phyloP scores from a whole-genome alignment of 2,113 vertebrate genomes.

The Nymphicus hollandicus region DNA sequence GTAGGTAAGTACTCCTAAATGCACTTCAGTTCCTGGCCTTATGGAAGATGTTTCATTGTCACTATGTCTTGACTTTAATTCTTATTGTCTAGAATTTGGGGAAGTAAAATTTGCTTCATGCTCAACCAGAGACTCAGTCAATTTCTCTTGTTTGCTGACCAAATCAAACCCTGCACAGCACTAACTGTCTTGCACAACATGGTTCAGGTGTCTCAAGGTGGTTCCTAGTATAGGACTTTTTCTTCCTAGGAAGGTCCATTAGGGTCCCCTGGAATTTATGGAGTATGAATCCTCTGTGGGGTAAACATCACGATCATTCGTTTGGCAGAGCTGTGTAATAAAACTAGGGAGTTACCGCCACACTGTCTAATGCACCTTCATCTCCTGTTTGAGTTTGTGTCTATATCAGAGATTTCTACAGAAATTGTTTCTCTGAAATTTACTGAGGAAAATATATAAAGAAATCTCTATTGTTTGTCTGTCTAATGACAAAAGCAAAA shows the following conservation, averaged over 20 bases:
- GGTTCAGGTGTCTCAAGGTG: not conserved
- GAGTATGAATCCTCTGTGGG: not conserved
- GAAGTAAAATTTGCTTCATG: not conserved
- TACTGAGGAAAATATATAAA: not conserved
- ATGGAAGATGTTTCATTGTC: not conserved
- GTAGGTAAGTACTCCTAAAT: slow-evolving; percentile 84
- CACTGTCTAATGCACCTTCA: not conserved
- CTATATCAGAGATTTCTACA: not conserved
- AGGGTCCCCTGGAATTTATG: not conserved
- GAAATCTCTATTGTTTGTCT: not conserved
- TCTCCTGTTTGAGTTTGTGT: not conserved
- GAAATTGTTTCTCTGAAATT: not conserved
- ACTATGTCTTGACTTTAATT: not conserved
- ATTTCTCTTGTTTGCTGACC: not conserved
- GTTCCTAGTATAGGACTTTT: not conserved
- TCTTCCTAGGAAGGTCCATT: not conserved
- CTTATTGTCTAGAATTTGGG: not conserved
- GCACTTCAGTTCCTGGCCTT: not conserved
- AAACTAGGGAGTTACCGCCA: not conserved
- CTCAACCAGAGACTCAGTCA: not conserved
- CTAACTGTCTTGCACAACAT: not conserved
- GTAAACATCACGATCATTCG: not conserved
- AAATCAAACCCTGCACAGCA: not conserved
- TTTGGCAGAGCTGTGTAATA: not conserved
- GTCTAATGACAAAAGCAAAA: not conserved